These are phyloP conservation scores for Ophion slaviceki DNA, from an alignment of 2,888 invertebrate genomes.

Conservation along the genomic window DNA sequence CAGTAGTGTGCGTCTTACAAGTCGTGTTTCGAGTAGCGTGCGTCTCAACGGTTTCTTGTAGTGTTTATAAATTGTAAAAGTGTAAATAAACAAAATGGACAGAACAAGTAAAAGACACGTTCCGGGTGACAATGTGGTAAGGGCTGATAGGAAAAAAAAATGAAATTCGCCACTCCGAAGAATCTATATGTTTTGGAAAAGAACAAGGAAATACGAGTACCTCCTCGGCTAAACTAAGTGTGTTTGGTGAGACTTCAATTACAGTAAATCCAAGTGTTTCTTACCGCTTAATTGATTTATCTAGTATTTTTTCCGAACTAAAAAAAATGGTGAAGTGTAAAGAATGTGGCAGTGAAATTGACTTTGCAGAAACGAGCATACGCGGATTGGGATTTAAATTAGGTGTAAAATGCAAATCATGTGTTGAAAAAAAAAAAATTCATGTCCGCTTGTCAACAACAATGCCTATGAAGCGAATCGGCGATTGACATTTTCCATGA, in stretches of 20 bases:
- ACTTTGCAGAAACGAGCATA: slow-evolving; percentile 25
- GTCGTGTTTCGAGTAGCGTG: no score
- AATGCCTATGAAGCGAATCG: slow-evolving; percentile 20
- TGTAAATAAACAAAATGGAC: slow-evolving; percentile 10
- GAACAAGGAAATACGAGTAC: neutral
- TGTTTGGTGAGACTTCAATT: slow-evolving; percentile 8
- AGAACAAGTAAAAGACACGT: slow-evolving; percentile 10
- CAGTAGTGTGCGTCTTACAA: neutral
- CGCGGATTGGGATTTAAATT: slow-evolving; percentile 28
- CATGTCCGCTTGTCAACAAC: slow-evolving; percentile 14
- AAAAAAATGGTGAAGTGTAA: slow-evolving; percentile 30
- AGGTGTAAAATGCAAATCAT: slow-evolving; percentile 26
- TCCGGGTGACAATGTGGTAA: no score
- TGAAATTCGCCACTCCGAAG: no score
- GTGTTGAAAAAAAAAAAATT: slow-evolving; percentile 2
- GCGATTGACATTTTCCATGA: slow-evolving; percentile 13
- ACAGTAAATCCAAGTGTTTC: no score
- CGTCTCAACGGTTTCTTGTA: slow-evolving; percentile 20
- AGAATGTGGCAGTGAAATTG: slow-evolving; percentile 29
- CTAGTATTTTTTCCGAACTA: slow-evolving; percentile 24
- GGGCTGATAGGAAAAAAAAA: no score
- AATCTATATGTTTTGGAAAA: no score
- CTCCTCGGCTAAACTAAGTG: slow-evolving; percentile 18
- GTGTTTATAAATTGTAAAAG: neutral
- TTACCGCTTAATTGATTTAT: no score